Conservation (phyloP, 2,888 invertebrate species). For the Schizaphis graminum region DNA sequence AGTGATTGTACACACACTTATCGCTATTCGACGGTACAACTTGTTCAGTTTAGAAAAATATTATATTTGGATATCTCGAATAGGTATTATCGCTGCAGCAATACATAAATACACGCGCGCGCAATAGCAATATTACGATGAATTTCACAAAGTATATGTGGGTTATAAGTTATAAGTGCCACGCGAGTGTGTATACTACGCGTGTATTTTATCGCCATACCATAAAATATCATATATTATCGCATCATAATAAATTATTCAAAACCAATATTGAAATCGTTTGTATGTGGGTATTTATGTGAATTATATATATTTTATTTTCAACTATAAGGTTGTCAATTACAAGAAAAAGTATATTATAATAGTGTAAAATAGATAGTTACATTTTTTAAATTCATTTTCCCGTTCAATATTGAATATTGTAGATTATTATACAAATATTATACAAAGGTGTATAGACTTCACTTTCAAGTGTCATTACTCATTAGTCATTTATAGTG, state of each 20-base stretch:
- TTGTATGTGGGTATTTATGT: background rate
- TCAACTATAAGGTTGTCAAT: background rate
- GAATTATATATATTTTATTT: background rate
- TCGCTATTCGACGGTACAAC: background rate
- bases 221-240: background rate
- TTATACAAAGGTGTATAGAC: background rate
- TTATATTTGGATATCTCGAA: background rate
- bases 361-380: background rate
- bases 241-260: conserved; percentile 25
- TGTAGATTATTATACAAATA: background rate
- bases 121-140: background rate
- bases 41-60: no score
- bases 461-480: background rate
- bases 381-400: background rate
- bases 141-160: conserved; percentile 10
- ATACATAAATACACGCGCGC: background rate
- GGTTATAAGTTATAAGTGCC: background rate
- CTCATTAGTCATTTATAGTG: background rate
- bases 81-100: background rate
- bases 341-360: background rate
- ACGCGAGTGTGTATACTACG: background rate
- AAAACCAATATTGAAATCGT: conserved; percentile 14
- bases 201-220: background rate
- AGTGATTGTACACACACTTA: background rate
- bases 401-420: background rate